Evolutionary conservation across 2,113 vertebrate genomes (phyloP).

Genomic region (Anoura caudifer): DNA sequence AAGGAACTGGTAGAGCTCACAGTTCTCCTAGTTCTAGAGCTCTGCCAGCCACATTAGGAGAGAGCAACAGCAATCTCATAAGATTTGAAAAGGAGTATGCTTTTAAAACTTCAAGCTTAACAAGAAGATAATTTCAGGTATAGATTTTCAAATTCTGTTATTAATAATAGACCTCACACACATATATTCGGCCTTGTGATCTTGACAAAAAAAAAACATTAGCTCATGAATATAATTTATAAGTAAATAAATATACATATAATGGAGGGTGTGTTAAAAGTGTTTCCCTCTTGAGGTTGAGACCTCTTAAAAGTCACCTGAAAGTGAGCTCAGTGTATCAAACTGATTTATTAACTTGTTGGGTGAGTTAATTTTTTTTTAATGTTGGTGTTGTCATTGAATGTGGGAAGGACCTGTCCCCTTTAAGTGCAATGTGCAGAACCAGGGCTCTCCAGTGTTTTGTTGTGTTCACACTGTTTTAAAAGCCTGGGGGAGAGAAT

Average conservation of each 20-base stretch:
- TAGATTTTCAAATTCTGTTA: background rate
- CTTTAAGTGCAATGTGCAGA: background rate
- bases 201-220: background rate
- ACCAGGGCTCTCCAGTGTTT: background rate
- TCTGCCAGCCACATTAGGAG: background rate
- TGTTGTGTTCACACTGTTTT: background rate
- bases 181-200: background rate
- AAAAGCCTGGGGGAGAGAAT: background rate
- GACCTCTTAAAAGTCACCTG: background rate
- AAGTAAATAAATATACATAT: background rate
- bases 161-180: background rate
- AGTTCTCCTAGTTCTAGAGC: background rate
- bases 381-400: background rate
- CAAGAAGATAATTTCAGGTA: background rate
- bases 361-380: background rate
- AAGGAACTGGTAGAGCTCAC: background rate
- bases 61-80: background rate
- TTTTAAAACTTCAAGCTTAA: background rate
- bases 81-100: background rate
- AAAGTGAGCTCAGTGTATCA: background rate
- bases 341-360: background rate
- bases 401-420: background rate
- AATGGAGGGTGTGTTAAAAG: background rate
- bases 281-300: background rate
- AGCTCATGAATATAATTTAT: background rate